phyloP scores from a whole-genome alignment of 2,113 vertebrate species.

The Chloebia gouldiae region DNA sequence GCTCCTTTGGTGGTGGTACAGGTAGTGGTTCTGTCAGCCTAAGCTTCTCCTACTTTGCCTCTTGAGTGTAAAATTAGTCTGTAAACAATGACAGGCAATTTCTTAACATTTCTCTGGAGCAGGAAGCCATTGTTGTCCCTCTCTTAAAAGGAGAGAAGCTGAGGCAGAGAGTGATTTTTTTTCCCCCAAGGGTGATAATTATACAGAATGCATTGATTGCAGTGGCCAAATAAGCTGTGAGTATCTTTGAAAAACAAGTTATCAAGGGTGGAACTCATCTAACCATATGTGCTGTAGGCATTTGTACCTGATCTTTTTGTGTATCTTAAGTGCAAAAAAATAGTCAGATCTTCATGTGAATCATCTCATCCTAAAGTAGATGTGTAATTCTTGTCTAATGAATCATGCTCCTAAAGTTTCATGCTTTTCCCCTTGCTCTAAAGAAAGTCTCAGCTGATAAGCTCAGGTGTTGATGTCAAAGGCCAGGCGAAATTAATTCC shows the following conservation, averaged over 20 bases:
- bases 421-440: neutral
- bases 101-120: neutral
- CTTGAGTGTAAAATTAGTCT: neutral
- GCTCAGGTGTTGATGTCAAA: slow-evolving; percentile 15
- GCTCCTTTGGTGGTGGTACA: neutral
- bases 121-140: neutral
- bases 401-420: neutral
- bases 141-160: neutral
- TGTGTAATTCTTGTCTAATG: neutral
- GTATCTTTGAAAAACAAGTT: neutral
- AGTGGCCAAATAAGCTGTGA: neutral
- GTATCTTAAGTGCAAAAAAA: neutral
- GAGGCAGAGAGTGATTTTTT: neutral
- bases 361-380: neutral
- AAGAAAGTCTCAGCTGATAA: neutral
- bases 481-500: neutral
- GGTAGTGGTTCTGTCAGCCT: neutral
- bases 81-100: neutral
- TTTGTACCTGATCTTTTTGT: neutral
- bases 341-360: neutral
- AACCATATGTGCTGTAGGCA: neutral
- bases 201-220: neutral
- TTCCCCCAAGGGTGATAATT: neutral
- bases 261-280: neutral
- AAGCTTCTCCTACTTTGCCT: neutral